Evolutionary conservation across 2,113 vertebrate genomes (phyloP), one percentile per base, ranked within the genome.

Genomic region (Danionella cerebrum): DNA sequence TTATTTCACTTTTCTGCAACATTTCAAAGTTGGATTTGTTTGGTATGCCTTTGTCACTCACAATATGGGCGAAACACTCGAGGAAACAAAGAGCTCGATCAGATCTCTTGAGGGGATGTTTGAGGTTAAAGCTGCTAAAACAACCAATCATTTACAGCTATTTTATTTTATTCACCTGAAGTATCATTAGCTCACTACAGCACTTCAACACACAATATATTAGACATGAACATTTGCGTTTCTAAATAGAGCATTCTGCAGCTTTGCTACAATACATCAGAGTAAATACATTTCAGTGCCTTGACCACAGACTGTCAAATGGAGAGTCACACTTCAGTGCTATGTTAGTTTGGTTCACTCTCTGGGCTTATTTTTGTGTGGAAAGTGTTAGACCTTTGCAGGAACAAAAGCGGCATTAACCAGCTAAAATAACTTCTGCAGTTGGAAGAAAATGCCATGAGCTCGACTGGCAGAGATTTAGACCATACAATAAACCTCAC

Each of bases 61-160:
- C 27, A 14, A 57, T 57, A 68, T 1, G 42, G 22, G 47, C 39
- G 38, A 29, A 59, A 74, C 54, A 70, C 50, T 70, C 63, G 22
- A 48, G 29, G 41, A 16, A 39, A 54, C 13, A 51, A 50, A 19
- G 14, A 18, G 5, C 25, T 5, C 5, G 11, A 55, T 36, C 35
- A 38, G 10, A 53, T 53, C 18, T 11, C 16, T 13, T 18, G 11
- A 47, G 44, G 18, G 44, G 44, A n/a, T n/a, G n/a, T n/a, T n/a
- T n/a, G n/a, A n/a, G n/a, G n/a, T n/a, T 25, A 19, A 9, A 58
- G 21, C 21, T 39, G 54, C 35, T 39, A 29, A 31, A 3, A 29
- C 5, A 51, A n/a, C n/a, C n/a, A n/a, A n/a, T n/a, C n/a, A n/a
- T n/a, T n/a, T n/a, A n/a, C n/a, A n/a, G n/a, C n/a, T n/a, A n/a